Conservation (phyloP, 1,140 invertebrate species). For the Holcopasites calliopsidis region DNA sequence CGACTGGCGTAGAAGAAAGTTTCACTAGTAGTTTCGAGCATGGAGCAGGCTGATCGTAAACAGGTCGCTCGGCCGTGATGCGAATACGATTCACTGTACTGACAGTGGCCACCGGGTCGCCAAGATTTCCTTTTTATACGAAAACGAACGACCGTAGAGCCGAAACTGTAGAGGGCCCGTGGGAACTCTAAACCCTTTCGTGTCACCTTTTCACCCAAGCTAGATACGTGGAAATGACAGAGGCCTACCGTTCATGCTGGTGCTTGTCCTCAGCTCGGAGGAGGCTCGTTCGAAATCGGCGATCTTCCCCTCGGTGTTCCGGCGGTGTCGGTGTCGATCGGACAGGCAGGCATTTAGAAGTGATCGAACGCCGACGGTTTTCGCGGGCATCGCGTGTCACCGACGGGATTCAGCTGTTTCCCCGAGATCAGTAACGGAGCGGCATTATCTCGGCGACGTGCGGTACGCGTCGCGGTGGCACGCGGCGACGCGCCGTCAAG, state of each 20-base stretch:
- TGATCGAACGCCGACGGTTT: conserved; percentile 19
- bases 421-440: conserved; percentile 8
- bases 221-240: neutral
- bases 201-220: too few species aligned
- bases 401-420: neutral
- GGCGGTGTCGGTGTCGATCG: neutral
- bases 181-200: too few species aligned
- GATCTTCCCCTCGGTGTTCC: neutral
- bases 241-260: conserved; percentile 29
- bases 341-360: conserved; percentile 10
- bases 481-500: conserved; percentile 13
- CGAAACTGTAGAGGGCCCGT: too few species aligned
- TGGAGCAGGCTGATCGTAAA: conserved; percentile 10
- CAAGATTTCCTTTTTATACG: neutral
- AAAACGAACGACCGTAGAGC: too few species aligned
- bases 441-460: neutral
- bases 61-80: neutral
- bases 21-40: conserved; percentile 12
- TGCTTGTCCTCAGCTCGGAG: neutral
- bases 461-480: conserved; percentile 13
- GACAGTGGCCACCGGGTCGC: too few species aligned
- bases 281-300: conserved; percentile 4
- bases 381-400: conserved; percentile 16
- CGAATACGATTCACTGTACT: neutral
- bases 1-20: conserved; percentile 15